These are phyloP conservation scores for Ophioderma brevispina DNA, from an alignment of 35 echinoderm and acorn worm species.

Conservation along the genomic window DNA sequence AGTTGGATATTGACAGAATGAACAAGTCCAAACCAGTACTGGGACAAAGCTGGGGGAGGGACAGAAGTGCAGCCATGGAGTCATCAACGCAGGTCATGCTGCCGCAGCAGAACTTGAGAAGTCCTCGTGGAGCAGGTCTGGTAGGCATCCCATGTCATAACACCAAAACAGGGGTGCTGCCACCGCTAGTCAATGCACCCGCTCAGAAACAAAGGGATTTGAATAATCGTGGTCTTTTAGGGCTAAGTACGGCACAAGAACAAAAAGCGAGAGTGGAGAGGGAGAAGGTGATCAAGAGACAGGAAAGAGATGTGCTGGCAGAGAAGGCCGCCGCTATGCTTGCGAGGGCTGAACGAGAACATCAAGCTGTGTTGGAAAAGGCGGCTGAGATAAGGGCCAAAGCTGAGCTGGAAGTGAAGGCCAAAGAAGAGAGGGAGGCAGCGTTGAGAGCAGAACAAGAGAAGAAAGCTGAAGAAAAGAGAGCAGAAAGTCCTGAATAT, in stretches of 20 bases:
- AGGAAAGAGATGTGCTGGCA: neutral
- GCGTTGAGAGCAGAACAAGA: neutral
- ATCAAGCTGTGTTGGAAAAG: neutral
- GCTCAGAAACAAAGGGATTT: neutral
- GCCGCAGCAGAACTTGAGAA: neutral
- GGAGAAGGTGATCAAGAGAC: neutral
- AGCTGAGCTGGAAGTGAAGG: neutral
- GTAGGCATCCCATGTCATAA: neutral
- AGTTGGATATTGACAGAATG: no score
- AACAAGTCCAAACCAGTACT: no score
- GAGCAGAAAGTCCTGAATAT: neutral
- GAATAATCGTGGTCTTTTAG: neutral
- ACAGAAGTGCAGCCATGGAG: neutral
- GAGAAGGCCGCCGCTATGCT: neutral
- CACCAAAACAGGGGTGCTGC: neutral
- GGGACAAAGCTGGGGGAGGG: no score
- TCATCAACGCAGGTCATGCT: neutral
- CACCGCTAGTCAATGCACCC: neutral
- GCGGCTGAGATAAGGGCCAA: neutral
- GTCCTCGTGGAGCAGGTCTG: neutral
- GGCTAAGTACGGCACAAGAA: neutral
- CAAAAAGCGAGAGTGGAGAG: neutral
- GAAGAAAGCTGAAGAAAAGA: neutral
- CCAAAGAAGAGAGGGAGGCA: neutral
- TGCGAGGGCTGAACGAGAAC: neutral